Percentiles rank a stretch among this genome's conserved stretches.
These are phyloP conservation scores for Druon quercuslanigerum DNA, from an alignment of 1,140 invertebrate species.

Conservation along the genomic window DNA sequence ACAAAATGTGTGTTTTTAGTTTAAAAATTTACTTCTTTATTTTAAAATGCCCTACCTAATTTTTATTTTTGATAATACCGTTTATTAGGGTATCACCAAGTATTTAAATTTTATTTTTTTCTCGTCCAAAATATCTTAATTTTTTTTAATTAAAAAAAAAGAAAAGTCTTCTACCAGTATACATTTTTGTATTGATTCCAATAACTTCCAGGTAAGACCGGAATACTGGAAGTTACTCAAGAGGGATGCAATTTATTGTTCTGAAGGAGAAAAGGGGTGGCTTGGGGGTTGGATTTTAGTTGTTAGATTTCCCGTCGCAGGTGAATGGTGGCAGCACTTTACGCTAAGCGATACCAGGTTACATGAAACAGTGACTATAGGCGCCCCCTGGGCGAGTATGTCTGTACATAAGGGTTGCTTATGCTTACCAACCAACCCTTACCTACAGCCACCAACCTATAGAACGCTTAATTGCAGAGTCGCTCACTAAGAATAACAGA, in stretches of 20 bases:
- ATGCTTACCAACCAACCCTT: slow-evolving; percentile 58
- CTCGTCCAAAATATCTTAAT: no score
- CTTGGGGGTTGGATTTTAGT: slow-evolving; percentile 43
- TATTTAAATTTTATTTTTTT: no score
- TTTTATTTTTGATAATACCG: no score
- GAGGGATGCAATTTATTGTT: no score
- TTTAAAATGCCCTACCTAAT: no score
- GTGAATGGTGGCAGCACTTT: slow-evolving; percentile 53
- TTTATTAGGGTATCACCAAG: no score
- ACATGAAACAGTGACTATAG: slow-evolving; percentile 51
- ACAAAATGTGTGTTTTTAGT: no score
- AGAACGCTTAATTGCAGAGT: slow-evolving; percentile 56
- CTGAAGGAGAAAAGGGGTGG: slow-evolving; percentile 6
- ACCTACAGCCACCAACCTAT: slow-evolving; percentile 61
- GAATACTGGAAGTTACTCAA: not conserved
- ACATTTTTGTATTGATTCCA: no score
- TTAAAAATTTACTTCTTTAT: no score
- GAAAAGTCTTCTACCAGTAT: no score
- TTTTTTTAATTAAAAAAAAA: no score
- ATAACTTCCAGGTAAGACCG: no score
- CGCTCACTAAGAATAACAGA: slow-evolving; percentile 31
- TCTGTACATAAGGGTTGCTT: slow-evolving; percentile 39
- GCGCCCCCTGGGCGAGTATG: slow-evolving; percentile 54
- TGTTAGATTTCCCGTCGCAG: slow-evolving; percentile 46
- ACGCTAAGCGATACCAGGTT: slow-evolving; percentile 38